These are phyloP conservation scores for Drosophila dives DNA, from an alignment of 2,888 invertebrate genomes.

Conservation along the genomic window DNA sequence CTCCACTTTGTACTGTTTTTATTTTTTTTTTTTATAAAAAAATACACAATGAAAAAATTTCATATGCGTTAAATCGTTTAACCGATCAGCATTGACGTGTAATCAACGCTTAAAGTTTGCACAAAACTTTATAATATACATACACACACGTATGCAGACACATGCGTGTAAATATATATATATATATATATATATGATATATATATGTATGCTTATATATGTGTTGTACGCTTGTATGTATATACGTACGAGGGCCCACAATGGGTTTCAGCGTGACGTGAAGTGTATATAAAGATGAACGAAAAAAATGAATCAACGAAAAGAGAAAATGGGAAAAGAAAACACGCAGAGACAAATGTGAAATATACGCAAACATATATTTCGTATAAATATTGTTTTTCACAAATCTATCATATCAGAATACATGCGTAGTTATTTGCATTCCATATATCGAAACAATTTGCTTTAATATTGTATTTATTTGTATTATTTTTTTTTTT, in stretches of 20 bases:
- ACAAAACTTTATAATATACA: conserved; percentile 56
- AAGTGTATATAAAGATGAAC: conserved; percentile 66
- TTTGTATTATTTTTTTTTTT: conserved; percentile 41
- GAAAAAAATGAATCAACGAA: conserved; percentile 58
- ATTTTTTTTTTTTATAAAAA: conserved; percentile 30
- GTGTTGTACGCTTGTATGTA: conserved; percentile 22
- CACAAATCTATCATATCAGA: conserved; percentile 41
- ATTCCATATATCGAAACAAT: conserved; percentile 43
- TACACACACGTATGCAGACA: conserved; percentile 53
- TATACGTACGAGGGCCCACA: conserved; percentile 47
- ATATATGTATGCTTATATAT: not conserved
- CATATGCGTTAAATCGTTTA: conserved; percentile 37
- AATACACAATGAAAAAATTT: conserved; percentile 43
- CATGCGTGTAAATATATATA: conserved; percentile 35
- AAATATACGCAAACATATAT: conserved; percentile 59
- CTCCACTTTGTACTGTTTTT: conserved; percentile 53
- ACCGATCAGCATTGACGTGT: conserved; percentile 42
- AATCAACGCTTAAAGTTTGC: conserved; percentile 35
- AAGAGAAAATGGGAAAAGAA: conserved; percentile 59
- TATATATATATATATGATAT: not conserved
- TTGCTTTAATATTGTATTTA: conserved; percentile 49
- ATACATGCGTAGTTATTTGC: conserved; percentile 59
- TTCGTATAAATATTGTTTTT: conserved; percentile 31
- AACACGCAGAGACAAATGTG: conserved; percentile 75
- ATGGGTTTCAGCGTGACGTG: conserved; percentile 71